Evolutionary conservation across 2,888 invertebrate species (phyloP), one percentile per base, ranked within the genome.

Genomic region (Tanytarsus gracilentus): DNA sequence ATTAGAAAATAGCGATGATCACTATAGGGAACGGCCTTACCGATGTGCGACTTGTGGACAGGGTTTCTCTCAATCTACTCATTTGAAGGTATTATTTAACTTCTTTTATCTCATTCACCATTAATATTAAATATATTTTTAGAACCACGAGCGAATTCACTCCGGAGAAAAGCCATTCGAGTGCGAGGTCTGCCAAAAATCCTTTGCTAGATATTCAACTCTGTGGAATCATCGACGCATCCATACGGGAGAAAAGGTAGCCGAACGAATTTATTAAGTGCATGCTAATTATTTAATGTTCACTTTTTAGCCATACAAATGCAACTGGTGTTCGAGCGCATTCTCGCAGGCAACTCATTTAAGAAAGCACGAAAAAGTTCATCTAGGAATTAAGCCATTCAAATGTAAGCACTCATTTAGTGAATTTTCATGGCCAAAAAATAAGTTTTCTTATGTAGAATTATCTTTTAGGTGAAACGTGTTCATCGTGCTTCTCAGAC

Each of bases 281-380:
- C n/a, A n/a, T n/a, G n/a, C n/a, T n/a, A n/a, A n/a, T n/a, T n/a
- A n/a, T n/a, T n/a, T n/a, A n/a, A n/a, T n/a, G n/a, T n/a, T n/a
- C n/a, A n/a, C n/a, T n/a, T n/a, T n/a, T n/a, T n/a, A 55, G 33
- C 55, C 55, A 9, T 55, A 55, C 26, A 55, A 55, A 40, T 55
- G 52, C 52, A 5, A 2, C 3, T 30, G 14, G 29, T 52, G 52
- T 30, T 26, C 25, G 14, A 26, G 26, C 7, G 52, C 52, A 11
- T 55, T 55, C 18, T 39, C 39, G 5, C 55, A 55, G 18, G 55
- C 55, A 26, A 55, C 55, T 23, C 55, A 55, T 33, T 40, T 55
- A 16, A 23, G 55, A 27, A 55, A 55, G 26, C 55, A 55, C 26
- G 55, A 55, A n/a, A 39, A 40, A 26, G 55, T 55, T 8, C 55